Evolutionary conservation across 2,797 vertebrate genomes (phyloP).

Genomic region (Oryzias sinensis): DNA sequence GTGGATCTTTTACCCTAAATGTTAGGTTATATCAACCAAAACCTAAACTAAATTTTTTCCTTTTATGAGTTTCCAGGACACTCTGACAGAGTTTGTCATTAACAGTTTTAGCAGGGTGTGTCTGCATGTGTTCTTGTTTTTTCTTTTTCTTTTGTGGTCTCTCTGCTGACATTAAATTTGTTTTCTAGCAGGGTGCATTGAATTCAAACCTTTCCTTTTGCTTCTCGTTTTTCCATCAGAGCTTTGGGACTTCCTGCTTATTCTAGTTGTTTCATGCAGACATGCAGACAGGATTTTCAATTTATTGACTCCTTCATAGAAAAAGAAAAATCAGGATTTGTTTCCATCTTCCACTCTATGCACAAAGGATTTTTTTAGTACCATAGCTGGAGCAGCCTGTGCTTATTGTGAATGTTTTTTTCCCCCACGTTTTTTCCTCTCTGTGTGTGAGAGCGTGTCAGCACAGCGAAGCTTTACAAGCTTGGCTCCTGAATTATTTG

Average conservation of each 20-base stretch:
- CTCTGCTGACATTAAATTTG: constrained; percentile 30
- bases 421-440: not conserved
- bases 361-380: constrained; percentile 35
- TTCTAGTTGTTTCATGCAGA: not conserved
- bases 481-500: constrained; percentile 1
- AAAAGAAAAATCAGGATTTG: constrained; percentile 2
- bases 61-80: too few species aligned
- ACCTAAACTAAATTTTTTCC: too few species aligned
- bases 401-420: not conserved
- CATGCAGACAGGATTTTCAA: constrained; percentile 2
- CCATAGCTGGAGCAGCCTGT: constrained; percentile 27
- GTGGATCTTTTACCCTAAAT: too few species aligned
- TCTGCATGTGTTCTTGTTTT: too few species aligned
- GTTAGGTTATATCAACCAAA: too few species aligned
- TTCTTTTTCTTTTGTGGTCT: not conserved
- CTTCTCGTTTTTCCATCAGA: constrained; percentile 16
- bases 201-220: constrained; percentile 15
- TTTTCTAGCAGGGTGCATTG: constrained; percentile 21
- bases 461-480: constrained; percentile 37
- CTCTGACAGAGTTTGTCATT: too few species aligned
- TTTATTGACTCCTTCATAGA: not conserved
- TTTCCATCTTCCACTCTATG: constrained; percentile 24
- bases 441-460: not conserved
- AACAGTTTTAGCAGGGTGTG: too few species aligned
- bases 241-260: not conserved